These are phyloP conservation scores for Drosophila murphyi DNA, from an alignment of 1,140 invertebrate genomes.

Conservation along the genomic window DNA sequence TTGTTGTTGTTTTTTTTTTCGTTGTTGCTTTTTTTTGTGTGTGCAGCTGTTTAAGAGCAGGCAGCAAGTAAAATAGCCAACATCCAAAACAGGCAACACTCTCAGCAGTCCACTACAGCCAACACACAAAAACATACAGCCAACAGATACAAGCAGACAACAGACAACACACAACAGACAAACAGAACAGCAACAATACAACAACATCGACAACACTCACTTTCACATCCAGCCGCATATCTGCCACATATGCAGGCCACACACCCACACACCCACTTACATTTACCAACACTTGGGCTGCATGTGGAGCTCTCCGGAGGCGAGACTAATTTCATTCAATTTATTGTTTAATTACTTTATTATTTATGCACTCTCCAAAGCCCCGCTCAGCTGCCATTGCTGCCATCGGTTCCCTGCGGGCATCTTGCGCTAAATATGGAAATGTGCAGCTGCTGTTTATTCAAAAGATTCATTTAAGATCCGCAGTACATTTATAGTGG, in stretches of 20 bases:
- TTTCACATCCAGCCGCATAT: constrained; percentile 5
- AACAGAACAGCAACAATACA: constrained; percentile 23
- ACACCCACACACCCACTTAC: constrained; percentile 2
- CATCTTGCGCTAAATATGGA: constrained; percentile 17
- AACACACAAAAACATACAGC: neutral
- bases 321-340: constrained; percentile 78
- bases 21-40: constrained; percentile 61
- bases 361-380: constrained; percentile 72
- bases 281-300: constrained; percentile 21
- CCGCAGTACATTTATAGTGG: neutral
- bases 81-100: constrained; percentile 2
- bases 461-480: constrained; percentile 5
- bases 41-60: constrained; percentile 66
- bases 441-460: constrained; percentile 13
- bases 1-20: constrained; percentile 40
- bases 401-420: constrained; percentile 1
- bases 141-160: neutral
- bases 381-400: constrained; percentile 45
- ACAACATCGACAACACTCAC: constrained; percentile 26
- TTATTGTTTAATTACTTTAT: constrained; percentile 81
- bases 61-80: constrained; percentile 13
- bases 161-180: constrained; percentile 13
- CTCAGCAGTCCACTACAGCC: constrained; percentile 64
- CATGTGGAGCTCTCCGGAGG: constrained; percentile 44
- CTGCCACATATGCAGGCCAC: constrained; percentile 8